phyloP scores from a whole-genome alignment of 1,140 invertebrate genomes.

The Capitella teleta region DNA sequence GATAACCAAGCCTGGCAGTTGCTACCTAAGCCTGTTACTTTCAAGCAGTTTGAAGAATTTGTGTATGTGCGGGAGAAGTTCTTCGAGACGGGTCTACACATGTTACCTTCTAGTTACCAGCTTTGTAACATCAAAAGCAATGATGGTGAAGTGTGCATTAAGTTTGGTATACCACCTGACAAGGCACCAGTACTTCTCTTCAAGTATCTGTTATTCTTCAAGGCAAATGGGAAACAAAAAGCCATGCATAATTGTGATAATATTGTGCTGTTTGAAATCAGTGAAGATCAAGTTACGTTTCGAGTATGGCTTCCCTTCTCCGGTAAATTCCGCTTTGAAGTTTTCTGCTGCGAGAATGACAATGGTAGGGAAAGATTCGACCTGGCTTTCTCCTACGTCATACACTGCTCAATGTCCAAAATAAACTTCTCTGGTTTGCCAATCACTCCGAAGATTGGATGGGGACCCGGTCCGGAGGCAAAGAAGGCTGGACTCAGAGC shows the following conservation, averaged over 20 bases:
- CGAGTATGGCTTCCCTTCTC: not conserved
- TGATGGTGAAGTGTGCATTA: slow-evolving; percentile 24
- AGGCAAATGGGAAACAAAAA: slow-evolving; percentile 7
- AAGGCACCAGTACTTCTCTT: slow-evolving; percentile 19
- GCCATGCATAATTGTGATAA: slow-evolving; percentile 12
- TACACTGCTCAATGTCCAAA: slow-evolving; percentile 26
- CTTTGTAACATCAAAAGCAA: slow-evolving; percentile 21
- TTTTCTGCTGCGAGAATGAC: not conserved
- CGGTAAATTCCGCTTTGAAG: not conserved
- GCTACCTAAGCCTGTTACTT: slow-evolving; percentile 16
- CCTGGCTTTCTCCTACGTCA: slow-evolving; percentile 28
- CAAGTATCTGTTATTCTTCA: slow-evolving; percentile 32
- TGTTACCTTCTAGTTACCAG: slow-evolving; percentile 14
- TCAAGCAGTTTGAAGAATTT: slow-evolving; percentile 20
- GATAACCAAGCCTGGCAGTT: slow-evolving; percentile 30
- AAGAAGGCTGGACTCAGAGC: slow-evolving; percentile 25
- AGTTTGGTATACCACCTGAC: slow-evolving; percentile 23
- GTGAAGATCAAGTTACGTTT: slow-evolving; percentile 12
- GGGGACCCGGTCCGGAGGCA: slow-evolving; percentile 29
- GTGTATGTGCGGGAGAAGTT: slow-evolving; percentile 30
- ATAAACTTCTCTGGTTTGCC: slow-evolving; percentile 27
- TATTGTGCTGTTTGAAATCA: slow-evolving; percentile 31
- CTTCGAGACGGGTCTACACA: slow-evolving; percentile 25
- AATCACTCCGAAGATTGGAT: slow-evolving; percentile 29
- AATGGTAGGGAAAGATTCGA: not conserved